Base-by-base conservation (phyloP, 2,113 vertebrate genomes). In the Festucalex cinctus region DNA sequence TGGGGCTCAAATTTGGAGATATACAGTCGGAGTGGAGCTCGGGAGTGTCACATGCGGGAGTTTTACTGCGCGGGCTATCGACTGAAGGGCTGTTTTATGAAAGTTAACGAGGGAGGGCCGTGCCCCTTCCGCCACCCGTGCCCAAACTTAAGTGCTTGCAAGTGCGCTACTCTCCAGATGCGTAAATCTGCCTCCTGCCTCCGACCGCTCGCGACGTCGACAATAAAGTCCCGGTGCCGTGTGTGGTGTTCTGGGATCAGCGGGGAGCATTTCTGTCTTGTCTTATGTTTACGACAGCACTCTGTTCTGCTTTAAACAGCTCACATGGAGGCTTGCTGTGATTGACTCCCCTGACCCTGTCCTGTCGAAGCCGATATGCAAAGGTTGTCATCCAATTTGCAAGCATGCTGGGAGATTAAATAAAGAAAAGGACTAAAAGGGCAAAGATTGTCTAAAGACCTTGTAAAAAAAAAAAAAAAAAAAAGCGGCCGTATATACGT, bases 1-100 rank as follows among this genome's bases (percentile, higher is more conserved):
- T 49, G 5, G 59, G 71, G 66, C 41, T 22, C 76, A 77, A 69
- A 56, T 85, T 82, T 85, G 67, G 78, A 77, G 76, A 72, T 70
- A 78, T 68, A 71, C 41, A 62, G 71, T 67, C 28, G 22, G 64
- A 71, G 63, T 63, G 41, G 51, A 76, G 71, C 63, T 68, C 75
- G 57, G 74, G 66, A 76, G 74, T 71, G 77, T 82, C 60, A 63
- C 69, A 83, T 65, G 74, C 57, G 65, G 51, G 64, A 80, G 81
- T 82, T 87, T 89, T 89, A 89, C 78, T 53, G 70, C 75, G 35
- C 1, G 3, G 72, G 78, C 67, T 79, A 82, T 84, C 74, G 82
- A 86, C 84, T 83, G 67, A 72, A 74, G 84, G 80, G 85, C 86
- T 79, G 78, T 85, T 88, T 88, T 84, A 89, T 89, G 85, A 78